Base-by-base conservation (phyloP, 2,113 vertebrate species). In the Opisthocomus hoazin region DNA sequence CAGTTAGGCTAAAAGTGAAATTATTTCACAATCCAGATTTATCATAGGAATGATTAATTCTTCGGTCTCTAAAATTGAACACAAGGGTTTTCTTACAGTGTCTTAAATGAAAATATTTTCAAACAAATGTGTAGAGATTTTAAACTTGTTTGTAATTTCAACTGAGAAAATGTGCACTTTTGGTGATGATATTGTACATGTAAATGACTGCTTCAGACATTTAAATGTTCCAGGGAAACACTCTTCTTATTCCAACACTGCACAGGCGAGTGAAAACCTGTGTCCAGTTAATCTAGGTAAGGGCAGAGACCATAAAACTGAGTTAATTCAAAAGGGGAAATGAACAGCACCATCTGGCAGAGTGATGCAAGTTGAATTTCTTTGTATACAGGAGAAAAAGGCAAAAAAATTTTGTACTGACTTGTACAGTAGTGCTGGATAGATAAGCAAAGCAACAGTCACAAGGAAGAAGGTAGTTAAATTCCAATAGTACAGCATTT, bases 191-290 rank as follows among this genome's bases (percentile, higher is more conserved):
- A 83, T 43, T 97, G 70, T 96, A 87, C 84, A 63, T 91, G 81
- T 88, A 96, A 96, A 97, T 96, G 85, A 96, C 90, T 96, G 43
- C 83, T 95, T 89, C 83, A 97, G 78, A 82, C 87, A 84, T 96
- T 87, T 83, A 77, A 94, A 96, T 85, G 97, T 98, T 98, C 96
- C 96, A 98, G 93, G 96, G 94, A 97, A 98, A 98, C 93, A 94
- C 70, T 54, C 37, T 97, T 97, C 18, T 1, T 96, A 91, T 91
- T 95, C 71, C 78, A 90, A 45, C 60, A 53, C 22, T 69, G 69
- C 85, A 92, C 74, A 94, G 93, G 89, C 83, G 97, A 96, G 96
- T 94, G 66, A 91, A 96, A 96, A 95, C 46, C 76, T 90, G 24
- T 91, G 63, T 93, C 85, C 23, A 43, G 66, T 90, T 81, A 92